Evolutionary conservation across 2,113 vertebrate genomes (phyloP).

Genomic region (Neolamprologus brichardi): DNA sequence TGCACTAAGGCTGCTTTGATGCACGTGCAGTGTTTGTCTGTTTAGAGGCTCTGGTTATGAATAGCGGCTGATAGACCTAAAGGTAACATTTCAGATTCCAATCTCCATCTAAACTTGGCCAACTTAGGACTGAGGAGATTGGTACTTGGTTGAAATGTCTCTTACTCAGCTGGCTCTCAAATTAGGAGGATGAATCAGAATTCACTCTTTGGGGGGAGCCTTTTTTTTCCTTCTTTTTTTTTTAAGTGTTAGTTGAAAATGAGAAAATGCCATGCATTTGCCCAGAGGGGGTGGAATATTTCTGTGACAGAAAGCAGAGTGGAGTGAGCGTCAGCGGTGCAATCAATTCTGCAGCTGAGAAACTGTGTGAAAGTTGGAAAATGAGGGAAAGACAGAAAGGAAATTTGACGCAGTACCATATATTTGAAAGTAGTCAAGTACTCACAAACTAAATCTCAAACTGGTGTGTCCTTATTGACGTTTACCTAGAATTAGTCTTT

Average conservation of each 20-base stretch:
- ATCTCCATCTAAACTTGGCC: background rate
- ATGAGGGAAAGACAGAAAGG: slow-evolving; percentile 19
- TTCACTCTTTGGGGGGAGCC: background rate
- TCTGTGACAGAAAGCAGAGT: slow-evolving; percentile 15
- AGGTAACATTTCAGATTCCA: slow-evolving; percentile 9
- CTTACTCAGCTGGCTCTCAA: slow-evolving; percentile 19
- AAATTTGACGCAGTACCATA: background rate
- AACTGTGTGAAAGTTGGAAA: slow-evolving; percentile 26
- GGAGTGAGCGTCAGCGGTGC: slow-evolving; percentile 11
- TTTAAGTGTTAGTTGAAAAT: slow-evolving; percentile 35
- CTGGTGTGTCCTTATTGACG: background rate
- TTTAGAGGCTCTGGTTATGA: background rate
- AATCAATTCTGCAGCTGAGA: slow-evolving; percentile 39
- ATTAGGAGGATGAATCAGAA: slow-evolving; percentile 33
- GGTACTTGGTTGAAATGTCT: background rate
- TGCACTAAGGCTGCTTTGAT: background rate
- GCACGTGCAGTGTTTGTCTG: background rate
- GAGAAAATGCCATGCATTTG: slow-evolving; percentile 24
- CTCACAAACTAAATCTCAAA: background rate
- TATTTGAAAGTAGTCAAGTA: background rate
- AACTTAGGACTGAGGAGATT: background rate
- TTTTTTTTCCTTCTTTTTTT: background rate
- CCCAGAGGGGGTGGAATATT: slow-evolving; percentile 26
- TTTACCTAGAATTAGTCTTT: background rate
- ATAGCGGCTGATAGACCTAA: background rate